Evolutionary conservation across 2,888 invertebrate species (phyloP).

Genomic region (Latrodectus hesperus): DNA sequence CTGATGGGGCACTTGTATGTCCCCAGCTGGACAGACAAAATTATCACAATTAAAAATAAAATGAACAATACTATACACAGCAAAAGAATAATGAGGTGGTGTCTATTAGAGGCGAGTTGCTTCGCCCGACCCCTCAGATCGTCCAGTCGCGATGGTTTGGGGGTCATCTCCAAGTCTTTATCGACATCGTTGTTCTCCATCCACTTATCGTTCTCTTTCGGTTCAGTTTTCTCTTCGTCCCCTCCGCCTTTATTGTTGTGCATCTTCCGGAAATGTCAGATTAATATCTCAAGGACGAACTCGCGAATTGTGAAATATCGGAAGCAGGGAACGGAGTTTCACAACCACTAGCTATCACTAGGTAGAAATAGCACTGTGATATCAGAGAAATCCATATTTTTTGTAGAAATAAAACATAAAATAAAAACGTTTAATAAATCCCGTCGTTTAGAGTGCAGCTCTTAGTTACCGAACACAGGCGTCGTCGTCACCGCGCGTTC

Average conservation of each 20-base stretch:
- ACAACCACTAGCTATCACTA: neutral
- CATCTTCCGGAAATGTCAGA: constrained; percentile 13
- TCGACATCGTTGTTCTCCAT: constrained; percentile 65
- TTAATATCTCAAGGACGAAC: neutral
- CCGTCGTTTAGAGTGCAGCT: neutral
- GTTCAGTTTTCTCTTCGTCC: constrained; percentile 68
- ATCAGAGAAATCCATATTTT: too few species aligned
- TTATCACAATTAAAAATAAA: constrained; percentile 76
- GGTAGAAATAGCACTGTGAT: too few species aligned
- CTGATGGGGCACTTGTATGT: constrained; percentile 75
- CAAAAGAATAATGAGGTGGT: constrained; percentile 60
- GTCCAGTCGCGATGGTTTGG: constrained; percentile 46
- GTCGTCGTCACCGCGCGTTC: neutral
- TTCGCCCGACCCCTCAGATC: constrained; percentile 60
- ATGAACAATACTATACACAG: constrained; percentile 73
- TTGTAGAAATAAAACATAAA: too few species aligned
- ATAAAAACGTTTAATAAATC: too few species aligned
- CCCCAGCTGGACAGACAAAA: constrained; percentile 77
- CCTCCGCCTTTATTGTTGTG: constrained; percentile 53
- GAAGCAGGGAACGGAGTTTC: neutral
- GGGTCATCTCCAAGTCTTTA: constrained; percentile 54
- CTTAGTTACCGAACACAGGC: neutral
- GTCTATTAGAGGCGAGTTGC: constrained; percentile 49
- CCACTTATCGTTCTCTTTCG: constrained; percentile 69
- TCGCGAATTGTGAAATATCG: neutral